Evolutionary conservation across 2,797 vertebrate species (phyloP).

Genomic region (Mustela erminea): DNA sequence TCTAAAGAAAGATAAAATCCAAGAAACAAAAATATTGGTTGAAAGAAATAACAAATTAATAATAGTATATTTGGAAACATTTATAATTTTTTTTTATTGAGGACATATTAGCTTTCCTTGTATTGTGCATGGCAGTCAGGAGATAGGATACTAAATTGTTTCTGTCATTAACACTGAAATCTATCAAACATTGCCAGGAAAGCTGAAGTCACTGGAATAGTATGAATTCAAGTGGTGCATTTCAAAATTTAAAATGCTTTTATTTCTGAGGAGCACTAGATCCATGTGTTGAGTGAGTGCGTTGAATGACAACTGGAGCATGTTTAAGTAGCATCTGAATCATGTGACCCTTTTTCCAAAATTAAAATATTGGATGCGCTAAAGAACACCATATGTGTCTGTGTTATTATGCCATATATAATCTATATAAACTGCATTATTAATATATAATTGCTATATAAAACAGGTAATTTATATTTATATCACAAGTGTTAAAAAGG

Average conservation of each 20-base stretch:
- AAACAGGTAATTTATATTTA: not conserved
- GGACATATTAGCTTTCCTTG: not conserved
- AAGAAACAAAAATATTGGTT: conserved; percentile 79
- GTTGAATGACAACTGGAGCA: not conserved
- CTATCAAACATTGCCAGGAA: not conserved
- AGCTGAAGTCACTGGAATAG: not conserved
- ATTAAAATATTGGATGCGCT: not conserved
- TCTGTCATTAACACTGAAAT: not conserved
- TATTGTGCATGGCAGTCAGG: not conserved
- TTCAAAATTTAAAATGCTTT: not conserved
- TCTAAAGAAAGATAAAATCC: conserved; percentile 84
- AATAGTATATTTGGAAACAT: not conserved
- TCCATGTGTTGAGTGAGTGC: not conserved
- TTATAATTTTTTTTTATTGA: not conserved
- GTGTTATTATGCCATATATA: not conserved
- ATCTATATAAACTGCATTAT: not conserved
- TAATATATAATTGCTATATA: not conserved
- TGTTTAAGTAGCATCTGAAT: not conserved
- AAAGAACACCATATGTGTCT: not conserved
- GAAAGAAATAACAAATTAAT: conserved; percentile 76
- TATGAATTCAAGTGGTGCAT: not conserved
- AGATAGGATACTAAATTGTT: not conserved
- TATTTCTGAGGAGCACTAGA: not conserved
- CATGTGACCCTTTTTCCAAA: not conserved
- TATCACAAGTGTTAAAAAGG: not conserved